Percentiles rank a stretch among this genome's conserved stretches.
phyloP scores from a whole-genome alignment of 2,113 vertebrate species.

The Catagonus wagneri region DNA sequence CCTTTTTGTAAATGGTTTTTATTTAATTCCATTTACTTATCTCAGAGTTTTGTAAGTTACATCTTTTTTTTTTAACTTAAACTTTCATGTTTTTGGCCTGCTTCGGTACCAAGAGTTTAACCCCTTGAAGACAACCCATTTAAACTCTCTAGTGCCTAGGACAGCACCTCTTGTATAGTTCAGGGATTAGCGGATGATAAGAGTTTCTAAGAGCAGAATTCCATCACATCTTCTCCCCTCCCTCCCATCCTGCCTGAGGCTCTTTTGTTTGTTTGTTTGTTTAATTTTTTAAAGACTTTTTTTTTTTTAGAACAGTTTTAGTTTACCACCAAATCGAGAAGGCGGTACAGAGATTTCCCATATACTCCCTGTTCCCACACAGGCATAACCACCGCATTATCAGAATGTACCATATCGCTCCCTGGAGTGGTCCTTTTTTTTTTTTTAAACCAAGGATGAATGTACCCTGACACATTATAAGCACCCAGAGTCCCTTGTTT shows the following conservation, averaged over 20 bases:
- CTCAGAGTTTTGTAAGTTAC: neutral
- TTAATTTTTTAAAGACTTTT: neutral
- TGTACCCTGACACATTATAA: neutral
- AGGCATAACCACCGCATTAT: neutral
- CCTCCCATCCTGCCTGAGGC: neutral
- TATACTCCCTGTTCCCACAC: neutral
- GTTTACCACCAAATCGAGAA: neutral
- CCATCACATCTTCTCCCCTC: neutral
- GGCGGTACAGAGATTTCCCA: neutral
- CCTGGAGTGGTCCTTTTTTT: neutral
- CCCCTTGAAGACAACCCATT: neutral
- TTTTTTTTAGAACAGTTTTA: neutral
- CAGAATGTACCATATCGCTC: neutral
- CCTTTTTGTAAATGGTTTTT: neutral
- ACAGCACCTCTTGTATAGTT: neutral
- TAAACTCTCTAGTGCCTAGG: neutral
- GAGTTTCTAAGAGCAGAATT: neutral
- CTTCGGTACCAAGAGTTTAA: neutral
- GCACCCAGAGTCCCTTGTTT: neutral
- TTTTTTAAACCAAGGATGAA: neutral
- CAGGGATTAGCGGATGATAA: neutral
- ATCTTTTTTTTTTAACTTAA: neutral
- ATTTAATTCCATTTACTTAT: slow-evolving; percentile 21
- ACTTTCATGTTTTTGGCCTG: neutral
- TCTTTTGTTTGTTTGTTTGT: neutral